phyloP scores from a whole-genome alignment of 2,797 vertebrate species.

The Platyrinchus mystaceus region DNA sequence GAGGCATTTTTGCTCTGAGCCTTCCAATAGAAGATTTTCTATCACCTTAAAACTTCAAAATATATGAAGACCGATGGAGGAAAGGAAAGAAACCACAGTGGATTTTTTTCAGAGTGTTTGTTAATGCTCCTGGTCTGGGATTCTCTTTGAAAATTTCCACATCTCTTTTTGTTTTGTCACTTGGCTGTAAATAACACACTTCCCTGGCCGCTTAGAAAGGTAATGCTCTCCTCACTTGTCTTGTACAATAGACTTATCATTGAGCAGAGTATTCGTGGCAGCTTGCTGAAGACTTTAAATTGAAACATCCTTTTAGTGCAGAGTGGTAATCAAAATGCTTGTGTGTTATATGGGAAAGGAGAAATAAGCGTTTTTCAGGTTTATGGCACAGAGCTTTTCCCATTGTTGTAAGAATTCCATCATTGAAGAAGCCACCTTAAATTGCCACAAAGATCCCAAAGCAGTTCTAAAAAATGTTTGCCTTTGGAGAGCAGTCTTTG shows the following conservation, averaged over 20 bases:
- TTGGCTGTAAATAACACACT: constrained; percentile 35
- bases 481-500: neutral
- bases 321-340: constrained; percentile 37
- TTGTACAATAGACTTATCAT: constrained; percentile 17
- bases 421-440: constrained; percentile 14
- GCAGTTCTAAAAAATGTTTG: neutral
- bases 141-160: neutral
- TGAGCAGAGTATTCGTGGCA: constrained; percentile 19
- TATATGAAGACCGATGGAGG: neutral
- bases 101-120: neutral
- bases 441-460: neutral
- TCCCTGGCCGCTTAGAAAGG: neutral
- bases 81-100: accelerated
- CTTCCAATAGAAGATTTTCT: neutral
- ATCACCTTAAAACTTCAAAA: neutral
- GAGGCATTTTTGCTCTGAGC: neutral
- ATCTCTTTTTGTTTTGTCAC: constrained; percentile 4
- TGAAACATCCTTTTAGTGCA: constrained; percentile 32
- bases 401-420: constrained; percentile 6
- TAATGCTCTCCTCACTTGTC: constrained; percentile 7
- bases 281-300: constrained; percentile 35
- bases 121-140: neutral
- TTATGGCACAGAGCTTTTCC: constrained; percentile 14
- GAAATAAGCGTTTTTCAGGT: constrained; percentile 2
- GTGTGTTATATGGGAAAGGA: neutral